Conservation (phyloP, 2,797 vertebrate species). For the Heterohyrax brucei region DNA sequence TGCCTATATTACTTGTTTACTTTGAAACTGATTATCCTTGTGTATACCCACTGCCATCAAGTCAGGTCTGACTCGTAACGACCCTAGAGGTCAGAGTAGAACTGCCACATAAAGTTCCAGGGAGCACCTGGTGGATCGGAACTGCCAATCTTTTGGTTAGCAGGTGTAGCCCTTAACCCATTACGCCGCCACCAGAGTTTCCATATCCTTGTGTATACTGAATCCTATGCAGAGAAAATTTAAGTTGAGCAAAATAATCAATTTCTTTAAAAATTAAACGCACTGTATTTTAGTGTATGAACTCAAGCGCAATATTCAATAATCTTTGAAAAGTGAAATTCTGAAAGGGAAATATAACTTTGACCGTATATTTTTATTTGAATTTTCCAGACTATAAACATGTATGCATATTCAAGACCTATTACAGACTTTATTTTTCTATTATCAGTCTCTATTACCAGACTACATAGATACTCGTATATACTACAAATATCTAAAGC, state of each 20-base stretch:
- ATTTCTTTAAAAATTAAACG: slow-evolving; percentile 59
- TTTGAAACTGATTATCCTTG: not conserved
- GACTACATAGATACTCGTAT: not conserved
- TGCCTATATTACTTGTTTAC: slow-evolving; percentile 24
- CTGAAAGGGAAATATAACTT: slow-evolving; percentile 57
- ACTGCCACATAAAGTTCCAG: too few relatives aligned
- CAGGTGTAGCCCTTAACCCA: too few relatives aligned
- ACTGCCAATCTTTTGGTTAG: too few relatives aligned
- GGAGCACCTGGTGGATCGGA: too few relatives aligned
- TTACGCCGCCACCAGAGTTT: too few relatives aligned
- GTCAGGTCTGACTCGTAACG: too few relatives aligned
- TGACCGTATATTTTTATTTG: slow-evolving; percentile 50
- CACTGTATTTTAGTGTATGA: slow-evolving; percentile 49
- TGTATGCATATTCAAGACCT: slow-evolving; percentile 53
- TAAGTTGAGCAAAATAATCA: slow-evolving; percentile 33
- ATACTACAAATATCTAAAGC: not conserved
- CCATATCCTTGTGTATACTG: not conserved
- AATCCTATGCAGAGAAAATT: slow-evolving; percentile 43
- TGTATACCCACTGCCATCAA: too few relatives aligned
- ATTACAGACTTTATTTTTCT: slow-evolving; percentile 56
- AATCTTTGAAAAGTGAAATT: slow-evolving; percentile 30
- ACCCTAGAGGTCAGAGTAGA: too few relatives aligned
- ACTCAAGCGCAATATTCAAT: slow-evolving; percentile 56
- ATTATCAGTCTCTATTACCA: not conserved
- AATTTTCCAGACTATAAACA: slow-evolving; percentile 65